Conservation (phyloP, 2,113 vertebrate genomes). For the Nanorana parkeri region DNA sequence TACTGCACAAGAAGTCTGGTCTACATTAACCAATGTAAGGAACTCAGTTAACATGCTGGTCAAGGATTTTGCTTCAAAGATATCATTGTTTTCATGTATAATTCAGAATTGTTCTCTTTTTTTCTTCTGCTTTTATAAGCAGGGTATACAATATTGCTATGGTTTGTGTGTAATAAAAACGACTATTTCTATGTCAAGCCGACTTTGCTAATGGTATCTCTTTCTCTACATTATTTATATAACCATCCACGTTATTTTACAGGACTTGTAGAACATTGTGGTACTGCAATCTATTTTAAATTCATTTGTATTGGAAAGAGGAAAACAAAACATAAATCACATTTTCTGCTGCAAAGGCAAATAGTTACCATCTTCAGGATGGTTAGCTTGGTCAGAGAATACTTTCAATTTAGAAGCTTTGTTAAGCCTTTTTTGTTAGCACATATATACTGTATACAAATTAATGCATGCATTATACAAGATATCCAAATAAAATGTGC, state of each 20-base stretch:
- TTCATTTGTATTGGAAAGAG: slow-evolving; percentile 41
- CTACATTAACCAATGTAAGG: too few relatives aligned
- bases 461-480: too few relatives aligned
- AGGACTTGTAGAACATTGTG: not conserved
- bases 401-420: too few relatives aligned
- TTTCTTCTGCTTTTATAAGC: not conserved
- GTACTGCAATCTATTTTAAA: slow-evolving; percentile 30
- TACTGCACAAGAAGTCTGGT: too few relatives aligned
- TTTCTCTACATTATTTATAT: slow-evolving; percentile 43
- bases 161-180: slow-evolving; percentile 15
- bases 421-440: too few relatives aligned
- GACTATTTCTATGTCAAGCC: slow-evolving; percentile 14
- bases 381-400: too few relatives aligned
- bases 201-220: slow-evolving; percentile 42
- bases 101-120: not conserved
- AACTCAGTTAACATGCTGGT: too few relatives aligned
- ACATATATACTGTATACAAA: too few relatives aligned
- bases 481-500: too few relatives aligned
- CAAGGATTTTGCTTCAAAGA: not conserved
- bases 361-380: not conserved
- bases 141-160: not conserved
- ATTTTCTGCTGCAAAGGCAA: not conserved
- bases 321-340: slow-evolving; percentile 28
- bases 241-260: slow-evolving; percentile 22
- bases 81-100: not conserved